Base-by-base conservation (phyloP, 2,888 invertebrate genomes). In the Petrolisthes manimaculis region DNA sequence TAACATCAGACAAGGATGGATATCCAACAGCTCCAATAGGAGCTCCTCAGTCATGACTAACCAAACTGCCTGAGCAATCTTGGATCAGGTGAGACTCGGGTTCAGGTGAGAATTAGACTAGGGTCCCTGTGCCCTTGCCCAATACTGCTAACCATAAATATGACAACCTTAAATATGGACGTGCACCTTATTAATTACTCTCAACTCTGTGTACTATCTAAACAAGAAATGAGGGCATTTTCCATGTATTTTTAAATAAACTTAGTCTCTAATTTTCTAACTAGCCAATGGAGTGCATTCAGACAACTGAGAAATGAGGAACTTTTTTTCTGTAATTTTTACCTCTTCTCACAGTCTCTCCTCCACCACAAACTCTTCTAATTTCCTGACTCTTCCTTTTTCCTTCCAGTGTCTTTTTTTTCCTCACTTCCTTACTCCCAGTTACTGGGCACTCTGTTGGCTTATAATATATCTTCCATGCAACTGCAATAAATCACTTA, bases 111-210 rank as follows among this genome's bases (percentile, higher is more conserved):
- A 37, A 37, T 37, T 37, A 37, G 37, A 37, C 37, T 37, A 37
- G 37, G 37, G 37, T 37, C 37, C 37, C n/a, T 77, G 37, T 51
- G 37, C 67, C 5, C 67, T 82, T 51, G 54, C 67, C 37, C 37
- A 51, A 1, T 53, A 53, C 77, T 77, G 37, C 14, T 74, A 53
- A 77, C 2, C 14, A 67, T 67, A 12, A 67, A 78, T 53, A n/a
- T 78, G 78, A 54, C 53, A 78, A 67, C 81, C 53, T 82, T 82
- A 82, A 82, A 82, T 82, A 82, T 82, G 67, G 61, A 81, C n/a
- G 53, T 82, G 81, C 67, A 61, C 67, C 51, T 82, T 18, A 61
- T 54, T 67, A 82, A 82, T 67, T 81, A 81, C 71, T 71, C 14
- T 21, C 8, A 71, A 21, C 71, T 71, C 71, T 71, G 8, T 71